phyloP scores from a whole-genome alignment of 2,888 invertebrate genomes.

The Nomada flava region DNA sequence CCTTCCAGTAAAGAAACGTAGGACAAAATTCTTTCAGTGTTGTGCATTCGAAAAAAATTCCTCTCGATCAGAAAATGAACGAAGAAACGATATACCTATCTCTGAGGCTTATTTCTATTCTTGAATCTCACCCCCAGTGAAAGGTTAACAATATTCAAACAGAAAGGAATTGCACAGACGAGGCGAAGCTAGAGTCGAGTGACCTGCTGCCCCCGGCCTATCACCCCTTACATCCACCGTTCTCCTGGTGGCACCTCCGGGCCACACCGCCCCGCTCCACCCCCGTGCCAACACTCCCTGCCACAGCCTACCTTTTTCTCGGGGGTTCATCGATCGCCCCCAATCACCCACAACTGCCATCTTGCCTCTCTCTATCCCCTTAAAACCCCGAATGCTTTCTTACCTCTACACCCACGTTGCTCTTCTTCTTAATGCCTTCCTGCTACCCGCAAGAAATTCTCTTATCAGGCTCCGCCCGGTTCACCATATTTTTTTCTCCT shows the following conservation, averaged over 20 bases:
- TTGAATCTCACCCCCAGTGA: background rate
- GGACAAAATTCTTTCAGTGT: too few relatives aligned
- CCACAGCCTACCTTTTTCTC: slow-evolving; percentile 74
- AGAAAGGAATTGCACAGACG: slow-evolving; percentile 66
- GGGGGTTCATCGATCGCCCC: slow-evolving; percentile 83
- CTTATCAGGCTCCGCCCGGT: slow-evolving; percentile 2
- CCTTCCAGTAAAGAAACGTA: too few relatives aligned
- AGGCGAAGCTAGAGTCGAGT: slow-evolving; percentile 73
- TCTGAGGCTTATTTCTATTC: too few relatives aligned
- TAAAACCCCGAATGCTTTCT: slow-evolving; percentile 73
- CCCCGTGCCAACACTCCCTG: slow-evolving; percentile 31
- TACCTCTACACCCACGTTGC: slow-evolving; percentile 30
- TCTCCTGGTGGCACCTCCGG: slow-evolving; percentile 67
- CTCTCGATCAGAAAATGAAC: too few relatives aligned
- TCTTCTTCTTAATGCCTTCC: slow-evolving; percentile 14
- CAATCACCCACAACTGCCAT: slow-evolving; percentile 80
- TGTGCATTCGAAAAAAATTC: too few relatives aligned
- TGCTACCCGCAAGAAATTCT: background rate
- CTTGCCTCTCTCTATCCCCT: slow-evolving; percentile 75
- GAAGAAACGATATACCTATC: too few relatives aligned
- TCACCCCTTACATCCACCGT: slow-evolving; percentile 65
- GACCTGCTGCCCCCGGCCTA: slow-evolving; percentile 77
- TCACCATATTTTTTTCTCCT: background rate
- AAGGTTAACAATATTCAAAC: slow-evolving; percentile 30
- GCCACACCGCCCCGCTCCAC: slow-evolving; percentile 51